A percentile compares a stretch with the other conserved stretches of the same genome.
These are phyloP conservation scores for Megatriorchis doriae DNA, from an alignment of 2,113 vertebrate species.

Conservation along the genomic window DNA sequence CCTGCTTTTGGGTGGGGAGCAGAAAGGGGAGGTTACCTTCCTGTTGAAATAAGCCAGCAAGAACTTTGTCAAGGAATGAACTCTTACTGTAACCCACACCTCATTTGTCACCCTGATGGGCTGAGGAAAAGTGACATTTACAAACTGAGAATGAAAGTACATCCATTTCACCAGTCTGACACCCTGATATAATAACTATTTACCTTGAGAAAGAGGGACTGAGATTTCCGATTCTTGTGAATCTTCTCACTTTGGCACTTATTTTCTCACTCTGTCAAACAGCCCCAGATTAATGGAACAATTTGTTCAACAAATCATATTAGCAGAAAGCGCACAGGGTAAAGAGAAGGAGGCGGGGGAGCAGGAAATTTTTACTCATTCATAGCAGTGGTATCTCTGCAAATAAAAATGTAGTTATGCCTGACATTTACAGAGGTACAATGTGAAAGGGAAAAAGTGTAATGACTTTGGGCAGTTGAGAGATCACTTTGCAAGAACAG, in stretches of 20 bases:
- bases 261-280: conserved; percentile 87
- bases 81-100: conserved; percentile 84
- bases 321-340: conserved; percentile 85
- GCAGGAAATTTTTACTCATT: conserved; percentile 81
- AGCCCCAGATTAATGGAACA: conserved; percentile 90
- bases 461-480: conserved; percentile 86
- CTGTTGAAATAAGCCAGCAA: conserved; percentile 73
- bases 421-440: conserved; percentile 90
- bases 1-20: conserved; percentile 11
- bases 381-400: conserved; percentile 83
- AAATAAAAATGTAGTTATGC: conserved; percentile 93
- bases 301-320: conserved; percentile 95
- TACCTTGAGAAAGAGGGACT: conserved; percentile 91
- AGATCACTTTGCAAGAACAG: conserved; percentile 79
- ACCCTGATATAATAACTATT: conserved; percentile 97
- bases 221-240: conserved; percentile 85
- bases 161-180: conserved; percentile 86
- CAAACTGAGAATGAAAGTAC: conserved; percentile 89
- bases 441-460: conserved; percentile 81
- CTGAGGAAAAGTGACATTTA: conserved; percentile 98
- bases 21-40: conserved; percentile 38
- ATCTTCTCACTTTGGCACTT: conserved; percentile 84
- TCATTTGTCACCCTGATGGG: conserved; percentile 96
- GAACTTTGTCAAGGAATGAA: conserved; percentile 86
- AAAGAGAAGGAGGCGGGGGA: conserved; percentile 80